Conservation (phyloP, 2,888 invertebrate genomes). For the Ametastegia equiseti region DNA sequence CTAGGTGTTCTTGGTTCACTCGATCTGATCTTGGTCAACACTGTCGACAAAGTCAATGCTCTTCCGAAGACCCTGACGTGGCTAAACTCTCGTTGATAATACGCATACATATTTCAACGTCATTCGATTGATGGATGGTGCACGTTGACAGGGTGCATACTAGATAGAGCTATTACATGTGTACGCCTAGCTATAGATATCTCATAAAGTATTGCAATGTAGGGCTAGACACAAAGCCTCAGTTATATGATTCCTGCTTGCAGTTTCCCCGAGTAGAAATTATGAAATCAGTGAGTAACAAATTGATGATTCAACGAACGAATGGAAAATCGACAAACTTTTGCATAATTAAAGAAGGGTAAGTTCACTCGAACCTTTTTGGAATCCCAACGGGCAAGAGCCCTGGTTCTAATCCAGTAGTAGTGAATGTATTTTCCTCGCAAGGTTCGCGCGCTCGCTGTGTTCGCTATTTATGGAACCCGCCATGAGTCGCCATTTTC, state of each 20-base stretch:
- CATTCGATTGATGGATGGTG: conserved; percentile 29
- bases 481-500: conserved; percentile 32
- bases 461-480: conserved; percentile 35
- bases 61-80: conserved; percentile 17
- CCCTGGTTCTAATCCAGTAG: background rate
- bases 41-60: conserved; percentile 18
- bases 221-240: background rate
- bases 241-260: background rate
- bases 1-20: background rate
- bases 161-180: background rate
- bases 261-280: background rate
- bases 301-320: no score
- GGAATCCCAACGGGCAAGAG: background rate
- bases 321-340: background rate
- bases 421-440: conserved; percentile 31
- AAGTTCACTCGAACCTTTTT: background rate
- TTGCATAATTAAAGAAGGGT: background rate
- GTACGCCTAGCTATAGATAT: background rate
- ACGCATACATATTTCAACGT: conserved; percentile 19
- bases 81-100: background rate
- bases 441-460: conserved; percentile 20
- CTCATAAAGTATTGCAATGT: background rate
- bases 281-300: no score
- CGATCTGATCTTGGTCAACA: background rate
- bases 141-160: conserved; percentile 14